Base-by-base conservation (phyloP, 1,140 invertebrate species). In the Polypedilum vanderplanki region DNA sequence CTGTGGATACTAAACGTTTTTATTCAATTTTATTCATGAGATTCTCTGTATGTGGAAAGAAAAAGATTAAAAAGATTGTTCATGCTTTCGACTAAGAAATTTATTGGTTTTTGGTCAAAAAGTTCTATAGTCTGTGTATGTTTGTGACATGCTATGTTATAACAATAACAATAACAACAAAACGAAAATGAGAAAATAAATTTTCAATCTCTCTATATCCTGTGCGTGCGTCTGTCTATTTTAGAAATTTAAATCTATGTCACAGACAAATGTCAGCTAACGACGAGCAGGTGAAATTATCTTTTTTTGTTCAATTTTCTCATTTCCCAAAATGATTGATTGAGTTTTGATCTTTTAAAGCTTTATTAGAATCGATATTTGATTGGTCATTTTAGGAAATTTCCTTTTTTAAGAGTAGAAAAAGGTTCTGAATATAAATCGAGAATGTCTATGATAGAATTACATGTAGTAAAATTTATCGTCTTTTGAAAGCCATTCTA, bases 71-170 rank as follows among this genome's bases (percentile, higher is more conserved):
- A 57, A 57, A 57, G n/a, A 4, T n/a, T 57, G 10, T 57, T 57
- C 46, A 57, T 12, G 10, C n/a, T n/a, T 12, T 57, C 12, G 46
- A 15, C 12, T 9, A 12, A 57, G 12, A 57, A 57, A 57, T 57
- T 57, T 57, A 57, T 57, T 57, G 46, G 46, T 57, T 57, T 33
- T 57, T 15, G 46, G 46, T 57, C 46, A 57, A 57, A n/a, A 57
- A 57, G 46, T 57, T 57, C 46, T 57, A 12, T n/a, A n/a, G n/a
- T n/a, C n/a, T 57, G 46, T 57, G 1, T 33, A 33, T 33, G 24
- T 33, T 1, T 33, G 46, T n/a, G 12, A 57, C 46, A 57, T 57
- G 10, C 2, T 33, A 33, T 57, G 24, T n/a, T n/a, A n/a, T n/a
- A n/a, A n/a, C n/a, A n/a, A n/a, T n/a, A 46, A 3, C 41, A 57